A percentile compares a stretch with the other conserved stretches of the same genome.
Evolutionary conservation across 2,888 invertebrate genomes (phyloP).

Genomic region (Aquatica leii): DNA sequence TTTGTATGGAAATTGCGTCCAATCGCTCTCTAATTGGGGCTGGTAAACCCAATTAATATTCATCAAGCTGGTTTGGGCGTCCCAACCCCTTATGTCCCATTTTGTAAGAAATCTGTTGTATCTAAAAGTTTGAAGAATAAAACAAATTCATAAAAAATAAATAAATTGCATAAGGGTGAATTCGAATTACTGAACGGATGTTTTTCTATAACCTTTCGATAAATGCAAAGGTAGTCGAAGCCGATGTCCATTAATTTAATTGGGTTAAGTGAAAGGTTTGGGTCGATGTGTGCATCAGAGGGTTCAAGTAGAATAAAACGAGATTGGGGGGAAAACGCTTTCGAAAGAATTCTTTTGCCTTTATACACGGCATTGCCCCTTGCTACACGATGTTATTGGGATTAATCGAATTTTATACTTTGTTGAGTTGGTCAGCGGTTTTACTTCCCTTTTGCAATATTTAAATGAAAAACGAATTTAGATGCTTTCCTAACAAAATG

Average conservation of each 20-base stretch:
- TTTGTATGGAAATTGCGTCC: conserved; percentile 55
- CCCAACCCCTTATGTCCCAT: background rate
- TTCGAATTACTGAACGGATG: conserved; percentile 7
- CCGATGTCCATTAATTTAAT: conserved; percentile 53
- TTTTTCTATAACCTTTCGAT: conserved; percentile 20
- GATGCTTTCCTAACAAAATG: conserved; percentile 12
- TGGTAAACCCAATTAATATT: conserved; percentile 57
- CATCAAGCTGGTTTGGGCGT: conserved; percentile 44
- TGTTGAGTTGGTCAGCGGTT: conserved; percentile 47
- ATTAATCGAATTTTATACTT: conserved; percentile 56
- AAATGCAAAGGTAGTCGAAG: conserved; percentile 44
- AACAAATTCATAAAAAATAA: conserved; percentile 4
- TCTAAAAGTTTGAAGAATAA: background rate
- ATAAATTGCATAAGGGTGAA: conserved; percentile 1
- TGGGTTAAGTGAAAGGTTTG: conserved; percentile 54
- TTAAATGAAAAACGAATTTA: conserved; percentile 38
- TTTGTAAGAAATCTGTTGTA: background rate
- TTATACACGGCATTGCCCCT: conserved; percentile 48
- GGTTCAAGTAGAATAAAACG: conserved; percentile 21
- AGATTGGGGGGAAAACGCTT: conserved; percentile 24
- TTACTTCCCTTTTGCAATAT: conserved; percentile 32
- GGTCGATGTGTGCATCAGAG: conserved; percentile 35
- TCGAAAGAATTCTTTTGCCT: conserved; percentile 50
- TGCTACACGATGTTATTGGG: conserved; percentile 52
- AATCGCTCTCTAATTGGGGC: conserved; percentile 56